Percentiles rank a stretch among this genome's conserved stretches.
phyloP scores from a whole-genome alignment of 2,888 invertebrate species.

The Nymphalis polychloros region DNA sequence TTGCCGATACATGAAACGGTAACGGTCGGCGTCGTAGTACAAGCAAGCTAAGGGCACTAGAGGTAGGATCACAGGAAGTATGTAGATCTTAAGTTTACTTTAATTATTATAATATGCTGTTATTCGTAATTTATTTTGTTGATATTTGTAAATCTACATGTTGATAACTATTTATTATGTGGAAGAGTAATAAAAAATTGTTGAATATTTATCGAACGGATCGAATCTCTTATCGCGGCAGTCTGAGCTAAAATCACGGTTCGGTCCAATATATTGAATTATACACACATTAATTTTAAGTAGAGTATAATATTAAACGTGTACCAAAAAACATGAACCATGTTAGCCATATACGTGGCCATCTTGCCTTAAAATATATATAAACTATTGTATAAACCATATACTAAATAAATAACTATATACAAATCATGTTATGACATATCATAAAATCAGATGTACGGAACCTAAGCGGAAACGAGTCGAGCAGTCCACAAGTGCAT shows the following conservation, averaged over 20 bases:
- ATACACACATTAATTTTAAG: constrained; percentile 67
- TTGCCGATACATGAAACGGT: constrained; percentile 27
- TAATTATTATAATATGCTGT: constrained; percentile 78
- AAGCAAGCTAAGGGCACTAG: constrained; percentile 74
- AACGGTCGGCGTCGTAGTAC: constrained; percentile 71
- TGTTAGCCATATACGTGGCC: constrained; percentile 76
- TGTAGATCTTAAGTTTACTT: constrained; percentile 64
- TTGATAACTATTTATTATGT: constrained; percentile 81
- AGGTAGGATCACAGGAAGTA: constrained; percentile 61
- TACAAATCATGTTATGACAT: constrained; percentile 54
- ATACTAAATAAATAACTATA: constrained; percentile 38
- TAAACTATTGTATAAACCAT: constrained; percentile 51
- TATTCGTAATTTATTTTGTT: constrained; percentile 83
- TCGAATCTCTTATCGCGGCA: constrained; percentile 57
- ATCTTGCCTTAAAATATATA: constrained; percentile 71
- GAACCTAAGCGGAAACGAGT: constrained; percentile 51
- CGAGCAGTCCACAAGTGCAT: constrained; percentile 77
- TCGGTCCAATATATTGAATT: constrained; percentile 73
- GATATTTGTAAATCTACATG: constrained; percentile 82
- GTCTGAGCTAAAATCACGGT: constrained; percentile 54
- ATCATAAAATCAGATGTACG: constrained; percentile 55
- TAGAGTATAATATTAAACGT: constrained; percentile 64
- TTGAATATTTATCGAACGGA: constrained; percentile 76
- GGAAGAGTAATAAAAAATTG: constrained; percentile 75
- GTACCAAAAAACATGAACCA: constrained; percentile 63